Evolutionary conservation across 1,140 invertebrate species (phyloP).

Genomic region (Centruroides vittatus): DNA sequence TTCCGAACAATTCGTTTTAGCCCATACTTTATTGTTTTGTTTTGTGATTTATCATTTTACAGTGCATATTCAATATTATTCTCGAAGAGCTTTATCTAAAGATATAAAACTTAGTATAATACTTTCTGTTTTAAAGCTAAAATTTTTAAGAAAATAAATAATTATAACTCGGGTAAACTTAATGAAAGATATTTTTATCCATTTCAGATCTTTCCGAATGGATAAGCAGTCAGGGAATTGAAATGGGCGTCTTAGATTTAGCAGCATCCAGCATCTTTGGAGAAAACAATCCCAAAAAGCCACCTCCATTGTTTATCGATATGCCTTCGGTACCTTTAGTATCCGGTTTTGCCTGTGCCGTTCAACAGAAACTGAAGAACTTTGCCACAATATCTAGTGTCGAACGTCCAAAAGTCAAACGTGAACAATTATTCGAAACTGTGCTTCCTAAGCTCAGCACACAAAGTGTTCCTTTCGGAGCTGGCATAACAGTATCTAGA

Average conservation of each 20-base stretch:
- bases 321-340: conserved; percentile 18
- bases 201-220: conserved; percentile 16
- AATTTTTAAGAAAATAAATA: too few relatives aligned
- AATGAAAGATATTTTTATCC: too few relatives aligned
- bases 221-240: conserved; percentile 20
- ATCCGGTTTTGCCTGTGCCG: conserved; percentile 15
- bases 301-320: conserved; percentile 12
- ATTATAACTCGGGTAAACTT: too few relatives aligned
- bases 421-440: conserved; percentile 17
- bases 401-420: conserved; percentile 17
- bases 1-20: too few relatives aligned
- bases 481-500: conserved; percentile 73
- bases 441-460: conserved; percentile 18
- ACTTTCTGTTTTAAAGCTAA: too few relatives aligned
- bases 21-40: too few relatives aligned
- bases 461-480: conserved; percentile 25
- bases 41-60: too few relatives aligned
- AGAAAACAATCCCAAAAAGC: neutral
- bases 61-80: too few relatives aligned
- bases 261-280: conserved; percentile 9
- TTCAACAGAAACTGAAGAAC: conserved; percentile 15
- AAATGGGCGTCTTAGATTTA: conserved; percentile 16
- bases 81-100: too few relatives aligned
- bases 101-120: too few relatives aligned
- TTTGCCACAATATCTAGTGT: conserved; percentile 16